These are phyloP conservation scores for Ochotona curzoniae DNA, from an alignment of 2,113 vertebrate genomes.

Conservation along the genomic window DNA sequence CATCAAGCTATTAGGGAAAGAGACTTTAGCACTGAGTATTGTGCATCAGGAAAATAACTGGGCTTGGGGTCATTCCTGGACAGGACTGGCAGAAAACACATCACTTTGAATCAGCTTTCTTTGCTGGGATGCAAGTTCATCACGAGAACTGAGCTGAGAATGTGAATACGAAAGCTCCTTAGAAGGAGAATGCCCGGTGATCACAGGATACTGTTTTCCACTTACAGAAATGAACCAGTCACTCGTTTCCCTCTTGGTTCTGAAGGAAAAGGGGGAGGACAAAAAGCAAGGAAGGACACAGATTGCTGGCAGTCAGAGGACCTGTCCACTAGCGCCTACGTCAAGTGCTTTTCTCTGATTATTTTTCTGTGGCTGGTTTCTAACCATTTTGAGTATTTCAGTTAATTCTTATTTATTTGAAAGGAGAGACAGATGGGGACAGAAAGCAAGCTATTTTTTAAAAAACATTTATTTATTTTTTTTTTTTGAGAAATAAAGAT, in stretches of 20 bases:
- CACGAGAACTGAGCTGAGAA: neutral
- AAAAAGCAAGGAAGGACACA: neutral
- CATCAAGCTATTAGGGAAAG: neutral
- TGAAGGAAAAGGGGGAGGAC: accelerated
- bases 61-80: neutral
- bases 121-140: neutral
- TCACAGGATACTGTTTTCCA: accelerated
- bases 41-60: neutral
- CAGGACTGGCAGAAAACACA: too few species aligned
- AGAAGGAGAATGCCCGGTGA: accelerated
- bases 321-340: neutral
- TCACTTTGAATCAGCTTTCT: neutral
- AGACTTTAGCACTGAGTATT: neutral
- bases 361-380: too few species aligned
- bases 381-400: too few species aligned
- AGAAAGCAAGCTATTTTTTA: too few species aligned
- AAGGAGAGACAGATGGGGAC: too few species aligned
- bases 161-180: neutral
- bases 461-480: too few species aligned
- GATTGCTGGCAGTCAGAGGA: neutral
- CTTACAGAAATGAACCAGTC: neutral
- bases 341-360: too few species aligned
- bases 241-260: neutral
- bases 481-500: too few species aligned
- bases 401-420: too few species aligned